Conservation (phyloP, 2,888 invertebrate species). For the Lepidochrysops patricia region DNA sequence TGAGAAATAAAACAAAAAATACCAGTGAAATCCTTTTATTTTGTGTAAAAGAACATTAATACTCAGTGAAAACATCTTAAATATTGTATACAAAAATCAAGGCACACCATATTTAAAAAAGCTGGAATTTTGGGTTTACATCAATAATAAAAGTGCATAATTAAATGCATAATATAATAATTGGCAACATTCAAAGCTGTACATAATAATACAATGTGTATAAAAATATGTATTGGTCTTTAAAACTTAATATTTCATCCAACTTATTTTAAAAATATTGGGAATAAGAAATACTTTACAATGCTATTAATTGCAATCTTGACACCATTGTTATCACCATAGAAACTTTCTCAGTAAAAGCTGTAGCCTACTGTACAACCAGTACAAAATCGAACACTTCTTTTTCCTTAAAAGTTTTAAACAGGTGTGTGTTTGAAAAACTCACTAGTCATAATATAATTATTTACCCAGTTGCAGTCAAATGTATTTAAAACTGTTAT, state of each 20-base stretch:
- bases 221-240: conserved; percentile 6
- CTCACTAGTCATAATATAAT: not conserved
- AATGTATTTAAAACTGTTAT: not conserved
- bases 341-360: too few relatives aligned
- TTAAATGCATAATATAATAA: conserved; percentile 4
- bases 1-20: conserved; percentile 30
- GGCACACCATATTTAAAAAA: conserved; percentile 37
- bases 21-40: conserved; percentile 68
- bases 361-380: too few relatives aligned
- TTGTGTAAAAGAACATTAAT: conserved; percentile 55
- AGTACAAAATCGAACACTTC: too few relatives aligned
- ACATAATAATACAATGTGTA: not conserved
- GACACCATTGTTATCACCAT: too few relatives aligned
- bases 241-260: not conserved
- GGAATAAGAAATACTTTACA: not conserved
- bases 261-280: not conserved
- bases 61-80: conserved; percentile 41
- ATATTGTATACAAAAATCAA: conserved; percentile 43
- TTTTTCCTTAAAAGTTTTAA: not conserved
- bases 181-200: conserved; percentile 11
- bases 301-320: too few relatives aligned
- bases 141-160: conserved; percentile 5
- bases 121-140: not conserved
- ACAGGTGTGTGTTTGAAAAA: not conserved
- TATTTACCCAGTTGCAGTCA: not conserved